A percentile compares a stretch with the other conserved stretches of the same genome.
phyloP scores from a whole-genome alignment of 2,888 invertebrate species.

The Pocota personata region DNA sequence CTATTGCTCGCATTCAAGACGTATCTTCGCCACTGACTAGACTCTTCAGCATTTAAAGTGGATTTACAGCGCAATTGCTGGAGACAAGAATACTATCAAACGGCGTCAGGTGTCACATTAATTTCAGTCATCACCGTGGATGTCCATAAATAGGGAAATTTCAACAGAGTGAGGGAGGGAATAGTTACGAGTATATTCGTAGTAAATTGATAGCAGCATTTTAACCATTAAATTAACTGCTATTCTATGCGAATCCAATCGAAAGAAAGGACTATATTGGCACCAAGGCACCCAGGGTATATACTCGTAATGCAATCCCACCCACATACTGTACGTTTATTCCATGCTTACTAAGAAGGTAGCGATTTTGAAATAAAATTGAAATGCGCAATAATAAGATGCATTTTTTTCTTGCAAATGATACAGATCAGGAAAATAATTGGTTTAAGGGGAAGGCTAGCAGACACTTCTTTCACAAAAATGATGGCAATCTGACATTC shows the following conservation, averaged over 20 bases:
- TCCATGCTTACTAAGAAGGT: neutral
- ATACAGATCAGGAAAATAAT: too few species aligned
- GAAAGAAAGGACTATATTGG: neutral
- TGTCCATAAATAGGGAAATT: slow-evolving; percentile 24
- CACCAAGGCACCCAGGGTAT: neutral
- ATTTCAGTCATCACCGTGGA: slow-evolving; percentile 22
- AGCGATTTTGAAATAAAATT: neutral
- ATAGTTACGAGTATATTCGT: too few species aligned
- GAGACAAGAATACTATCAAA: slow-evolving; percentile 43
- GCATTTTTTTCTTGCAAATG: too few species aligned
- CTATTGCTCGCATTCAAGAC: slow-evolving; percentile 32
- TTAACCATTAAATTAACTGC: slow-evolving; percentile 4
- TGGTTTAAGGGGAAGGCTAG: too few species aligned
- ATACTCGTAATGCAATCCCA: neutral
- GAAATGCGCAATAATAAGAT: neutral
- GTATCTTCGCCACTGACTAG: slow-evolving; percentile 40
- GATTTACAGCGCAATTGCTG: slow-evolving; percentile 41
- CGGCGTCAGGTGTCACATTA: slow-evolving; percentile 60
- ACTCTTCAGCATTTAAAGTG: slow-evolving; percentile 11
- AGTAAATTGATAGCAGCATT: slow-evolving; percentile 13
- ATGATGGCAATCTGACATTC: too few species aligned
- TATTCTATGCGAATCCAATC: slow-evolving; percentile 29
- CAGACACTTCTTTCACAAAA: too few species aligned
- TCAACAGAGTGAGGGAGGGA: neutral
- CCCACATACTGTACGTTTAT: neutral